phyloP scores from a whole-genome alignment of 64 coral and sea anemone genomes.

The Anthopleura sola region DNA sequence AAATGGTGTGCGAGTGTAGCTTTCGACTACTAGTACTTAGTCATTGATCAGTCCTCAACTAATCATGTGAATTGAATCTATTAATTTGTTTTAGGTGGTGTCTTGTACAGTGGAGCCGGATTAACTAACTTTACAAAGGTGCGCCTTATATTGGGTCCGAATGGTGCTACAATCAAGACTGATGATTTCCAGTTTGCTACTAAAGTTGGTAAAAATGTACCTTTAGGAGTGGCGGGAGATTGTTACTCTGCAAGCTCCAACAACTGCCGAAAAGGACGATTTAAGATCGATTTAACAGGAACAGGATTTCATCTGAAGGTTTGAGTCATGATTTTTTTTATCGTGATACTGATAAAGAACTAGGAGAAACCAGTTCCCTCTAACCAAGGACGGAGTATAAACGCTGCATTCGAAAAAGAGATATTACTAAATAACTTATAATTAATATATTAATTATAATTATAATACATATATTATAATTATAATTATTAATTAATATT shows the following conservation, averaged over 20 bases:
- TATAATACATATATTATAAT: no score
- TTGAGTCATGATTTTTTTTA: background rate
- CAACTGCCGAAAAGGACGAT: conserved; percentile 77
- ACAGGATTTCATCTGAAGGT: conserved; percentile 77
- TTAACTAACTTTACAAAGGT: conserved; percentile 76
- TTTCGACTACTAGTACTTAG: no score
- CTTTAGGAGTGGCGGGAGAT: conserved; percentile 69
- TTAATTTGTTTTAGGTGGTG: background rate
- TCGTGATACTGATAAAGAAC: background rate
- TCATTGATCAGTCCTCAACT: background rate
- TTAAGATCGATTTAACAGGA: conserved; percentile 74
- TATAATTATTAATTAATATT: no score
- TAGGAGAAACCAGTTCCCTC: no score
- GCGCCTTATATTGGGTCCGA: conserved; percentile 39
- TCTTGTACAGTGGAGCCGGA: conserved; percentile 58
- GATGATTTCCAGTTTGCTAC: conserved; percentile 69
- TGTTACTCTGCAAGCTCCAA: conserved; percentile 69
- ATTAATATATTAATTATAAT: no score
- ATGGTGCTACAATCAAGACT: conserved; percentile 30
- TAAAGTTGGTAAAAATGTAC: conserved; percentile 42
- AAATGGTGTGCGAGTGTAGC: no score
- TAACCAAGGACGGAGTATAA: background rate
- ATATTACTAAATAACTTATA: no score
- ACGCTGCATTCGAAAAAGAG: no score
- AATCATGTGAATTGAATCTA: background rate